A percentile compares a stretch with the other conserved stretches of the same genome.
phyloP scores from a whole-genome alignment of 2,797 vertebrate genomes.

The Mus spretus region DNA sequence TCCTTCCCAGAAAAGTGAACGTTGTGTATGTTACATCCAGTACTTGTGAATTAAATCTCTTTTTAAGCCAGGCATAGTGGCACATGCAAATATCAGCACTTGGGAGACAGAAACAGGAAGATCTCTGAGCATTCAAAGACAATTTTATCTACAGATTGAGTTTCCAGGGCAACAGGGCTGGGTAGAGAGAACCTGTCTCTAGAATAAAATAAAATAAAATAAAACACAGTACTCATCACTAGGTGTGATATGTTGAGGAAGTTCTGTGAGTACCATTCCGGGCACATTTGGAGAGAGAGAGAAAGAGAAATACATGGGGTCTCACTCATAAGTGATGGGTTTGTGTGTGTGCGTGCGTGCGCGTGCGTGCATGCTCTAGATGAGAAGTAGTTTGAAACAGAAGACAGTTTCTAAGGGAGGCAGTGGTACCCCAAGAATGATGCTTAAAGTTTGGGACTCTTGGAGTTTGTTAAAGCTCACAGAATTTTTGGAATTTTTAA shows the following conservation, averaged over 20 bases:
- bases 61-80: not conserved
- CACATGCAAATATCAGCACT: not conserved
- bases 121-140: not conserved
- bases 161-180: not conserved
- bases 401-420: not conserved
- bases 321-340: not conserved
- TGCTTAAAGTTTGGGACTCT: constrained; percentile 4
- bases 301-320: not conserved
- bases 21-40: not conserved
- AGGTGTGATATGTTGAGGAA: not conserved
- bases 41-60: not conserved
- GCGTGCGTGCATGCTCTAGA: not conserved
- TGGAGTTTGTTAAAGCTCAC: constrained; percentile 35
- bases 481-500: constrained; percentile 30
- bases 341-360: not conserved
- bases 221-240: not conserved
- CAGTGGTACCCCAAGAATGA: constrained; percentile 9
- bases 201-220: not conserved
- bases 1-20: constrained; percentile 14
- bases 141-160: not conserved
- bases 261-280: not conserved
- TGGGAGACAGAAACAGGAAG: not conserved
- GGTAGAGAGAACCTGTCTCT: not conserved
- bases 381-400: constrained; percentile 23
- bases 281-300: not conserved